A percentile compares a stretch with the other conserved stretches of the same genome.
These are phyloP conservation scores for Drosophila suzukii DNA, from an alignment of 1,140 invertebrate genomes.

Conservation along the genomic window DNA sequence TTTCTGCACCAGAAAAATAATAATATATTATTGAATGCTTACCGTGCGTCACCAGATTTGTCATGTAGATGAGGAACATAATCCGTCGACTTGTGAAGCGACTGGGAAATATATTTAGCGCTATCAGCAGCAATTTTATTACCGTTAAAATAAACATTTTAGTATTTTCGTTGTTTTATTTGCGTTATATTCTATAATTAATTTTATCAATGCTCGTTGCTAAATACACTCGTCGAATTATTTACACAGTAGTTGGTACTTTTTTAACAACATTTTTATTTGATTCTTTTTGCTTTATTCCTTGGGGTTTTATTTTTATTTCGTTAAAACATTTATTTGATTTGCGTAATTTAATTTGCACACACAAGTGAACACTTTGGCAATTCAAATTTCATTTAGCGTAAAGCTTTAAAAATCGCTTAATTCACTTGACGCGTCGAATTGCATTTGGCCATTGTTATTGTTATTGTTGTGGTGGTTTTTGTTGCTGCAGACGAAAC, in stretches of 20 bases:
- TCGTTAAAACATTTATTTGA: conserved; percentile 73
- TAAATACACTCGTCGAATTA: conserved; percentile 43
- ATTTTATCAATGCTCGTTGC: conserved; percentile 29
- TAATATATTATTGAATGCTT: conserved; percentile 32
- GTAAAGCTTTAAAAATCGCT: conserved; percentile 82
- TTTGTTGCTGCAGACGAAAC: conserved; percentile 67
- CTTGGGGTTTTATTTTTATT: conserved; percentile 28
- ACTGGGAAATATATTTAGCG: conserved; percentile 83
- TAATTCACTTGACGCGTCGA: conserved; percentile 78
- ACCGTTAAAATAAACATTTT: conserved; percentile 84
- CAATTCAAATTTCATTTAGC: conserved; percentile 81
- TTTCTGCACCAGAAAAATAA: background rate
- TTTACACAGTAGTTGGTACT: conserved; percentile 25
- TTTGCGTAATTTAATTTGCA: conserved; percentile 81
- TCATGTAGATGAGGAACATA: conserved; percentile 83
- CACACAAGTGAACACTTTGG: conserved; percentile 72
- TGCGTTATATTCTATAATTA: conserved; percentile 29
- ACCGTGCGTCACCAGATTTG: conserved; percentile 83
- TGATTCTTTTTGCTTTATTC: conserved; percentile 25
- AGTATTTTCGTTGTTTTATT: conserved; percentile 27
- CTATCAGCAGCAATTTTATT: conserved; percentile 83
- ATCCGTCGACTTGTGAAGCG: conserved; percentile 83
- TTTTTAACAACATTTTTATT: conserved; percentile 34
- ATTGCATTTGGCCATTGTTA: conserved; percentile 48
- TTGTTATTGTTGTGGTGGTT: conserved; percentile 28